Conservation (phyloP, 2,113 vertebrate genomes). For the Redunca redunca region DNA sequence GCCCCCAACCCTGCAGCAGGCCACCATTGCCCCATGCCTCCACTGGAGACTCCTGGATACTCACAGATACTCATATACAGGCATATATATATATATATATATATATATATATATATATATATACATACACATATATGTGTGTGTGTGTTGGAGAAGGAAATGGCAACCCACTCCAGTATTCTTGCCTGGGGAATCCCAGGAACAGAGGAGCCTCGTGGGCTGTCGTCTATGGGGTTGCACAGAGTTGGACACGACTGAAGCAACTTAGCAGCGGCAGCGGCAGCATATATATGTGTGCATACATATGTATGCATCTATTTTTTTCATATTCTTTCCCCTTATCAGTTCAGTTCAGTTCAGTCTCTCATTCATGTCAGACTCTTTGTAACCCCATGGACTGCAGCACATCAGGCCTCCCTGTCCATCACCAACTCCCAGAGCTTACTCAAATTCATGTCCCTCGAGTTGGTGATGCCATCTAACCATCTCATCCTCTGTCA, state of each 20-base stretch:
- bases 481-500: not conserved
- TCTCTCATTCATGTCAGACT: not conserved
- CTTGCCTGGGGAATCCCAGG: not conserved
- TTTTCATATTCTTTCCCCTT: not conserved
- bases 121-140: rapidly evolving
- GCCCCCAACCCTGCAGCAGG: not conserved
- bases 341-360: not conserved
- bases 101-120: rapidly evolving
- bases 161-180: not conserved
- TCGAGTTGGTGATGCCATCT: not conserved
- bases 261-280: too few relatives aligned
- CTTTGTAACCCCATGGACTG: not conserved
- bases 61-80: not conserved
- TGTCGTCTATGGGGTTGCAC: not conserved
- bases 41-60: not conserved
- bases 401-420: not conserved
- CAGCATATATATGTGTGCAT: not conserved
- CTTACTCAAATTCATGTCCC: not conserved
- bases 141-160: not conserved
- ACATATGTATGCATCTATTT: not conserved
- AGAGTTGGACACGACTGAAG: not conserved
- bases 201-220: not conserved
- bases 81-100: too few relatives aligned
- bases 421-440: not conserved
- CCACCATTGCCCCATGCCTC: not conserved